Percentiles rank a stretch among this genome's conserved stretches.
phyloP scores from a whole-genome alignment of 2,888 invertebrate species.

The Vanessa cardui region DNA sequence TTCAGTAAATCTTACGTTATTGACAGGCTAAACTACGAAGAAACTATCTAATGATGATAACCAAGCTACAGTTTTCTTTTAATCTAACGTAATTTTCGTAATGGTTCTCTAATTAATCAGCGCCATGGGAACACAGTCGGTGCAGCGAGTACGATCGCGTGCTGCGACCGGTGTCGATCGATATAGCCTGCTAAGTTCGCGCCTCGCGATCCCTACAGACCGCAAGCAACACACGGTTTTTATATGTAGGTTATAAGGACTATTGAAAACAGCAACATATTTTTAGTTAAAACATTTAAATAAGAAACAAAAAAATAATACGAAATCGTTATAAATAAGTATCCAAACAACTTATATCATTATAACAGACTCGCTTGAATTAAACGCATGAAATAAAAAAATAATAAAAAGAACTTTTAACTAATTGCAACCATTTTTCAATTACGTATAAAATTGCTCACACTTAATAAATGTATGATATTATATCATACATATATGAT shows the following conservation, averaged over 20 bases:
- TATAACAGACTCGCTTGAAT: background rate
- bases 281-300: background rate
- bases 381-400: background rate
- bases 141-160: constrained; percentile 75
- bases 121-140: constrained; percentile 49
- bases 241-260: constrained; percentile 9
- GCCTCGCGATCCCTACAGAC: constrained; percentile 59
- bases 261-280: background rate
- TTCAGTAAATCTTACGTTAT: background rate
- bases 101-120: constrained; percentile 28
- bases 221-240: constrained; percentile 47
- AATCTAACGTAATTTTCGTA: background rate
- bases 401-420: background rate
- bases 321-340: background rate
- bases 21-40: background rate
- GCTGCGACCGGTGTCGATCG: constrained; percentile 69
- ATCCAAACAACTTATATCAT: background rate
- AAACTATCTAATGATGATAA: background rate
- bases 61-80: background rate
- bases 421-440: background rate
- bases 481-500: constrained; percentile 9
- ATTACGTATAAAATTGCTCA: constrained; percentile 2
- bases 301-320: background rate
- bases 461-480: constrained; percentile 11
- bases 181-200: constrained; percentile 75